Evolutionary conservation across 2,797 vertebrate species (phyloP).

Genomic region (Syngnathus acus): DNA sequence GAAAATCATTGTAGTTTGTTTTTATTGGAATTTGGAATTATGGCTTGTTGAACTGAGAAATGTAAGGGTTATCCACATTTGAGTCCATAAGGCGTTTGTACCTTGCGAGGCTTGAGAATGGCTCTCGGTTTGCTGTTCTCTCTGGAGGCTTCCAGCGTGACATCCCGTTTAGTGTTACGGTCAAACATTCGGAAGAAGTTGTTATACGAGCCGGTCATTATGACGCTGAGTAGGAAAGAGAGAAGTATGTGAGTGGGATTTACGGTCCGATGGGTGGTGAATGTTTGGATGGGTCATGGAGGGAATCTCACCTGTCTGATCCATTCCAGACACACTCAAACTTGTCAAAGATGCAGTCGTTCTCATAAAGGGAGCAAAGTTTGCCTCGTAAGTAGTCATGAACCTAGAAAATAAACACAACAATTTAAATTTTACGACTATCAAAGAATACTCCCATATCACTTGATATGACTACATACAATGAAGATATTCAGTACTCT

Average conservation of each 20-base stretch:
- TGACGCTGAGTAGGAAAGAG: constrained; percentile 66
- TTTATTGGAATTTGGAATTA: too few relatives aligned
- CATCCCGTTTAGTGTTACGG: constrained; percentile 78
- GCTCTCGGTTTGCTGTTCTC: constrained; percentile 94
- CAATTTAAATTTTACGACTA: too few relatives aligned
- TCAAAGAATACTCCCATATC: background rate
- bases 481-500: too few relatives aligned
- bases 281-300: background rate
- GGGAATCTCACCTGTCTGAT: constrained; percentile 83
- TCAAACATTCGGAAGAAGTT: constrained; percentile 97
- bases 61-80: too few relatives aligned
- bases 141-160: constrained; percentile 86
- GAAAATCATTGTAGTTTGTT: too few relatives aligned
- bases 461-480: too few relatives aligned
- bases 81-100: constrained; percentile 30
- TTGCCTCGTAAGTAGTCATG: constrained; percentile 98
- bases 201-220: constrained; percentile 96
- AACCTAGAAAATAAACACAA: constrained; percentile 69
- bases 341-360: constrained; percentile 99
- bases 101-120: constrained; percentile 85
- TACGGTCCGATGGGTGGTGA: background rate
- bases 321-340: constrained; percentile 99
- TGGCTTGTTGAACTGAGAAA: too few relatives aligned
- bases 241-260: constrained; percentile 6
- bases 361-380: constrained; percentile 95